Base-by-base conservation (phyloP, 2,113 vertebrate species). In the Pachyramphus minor region DNA sequence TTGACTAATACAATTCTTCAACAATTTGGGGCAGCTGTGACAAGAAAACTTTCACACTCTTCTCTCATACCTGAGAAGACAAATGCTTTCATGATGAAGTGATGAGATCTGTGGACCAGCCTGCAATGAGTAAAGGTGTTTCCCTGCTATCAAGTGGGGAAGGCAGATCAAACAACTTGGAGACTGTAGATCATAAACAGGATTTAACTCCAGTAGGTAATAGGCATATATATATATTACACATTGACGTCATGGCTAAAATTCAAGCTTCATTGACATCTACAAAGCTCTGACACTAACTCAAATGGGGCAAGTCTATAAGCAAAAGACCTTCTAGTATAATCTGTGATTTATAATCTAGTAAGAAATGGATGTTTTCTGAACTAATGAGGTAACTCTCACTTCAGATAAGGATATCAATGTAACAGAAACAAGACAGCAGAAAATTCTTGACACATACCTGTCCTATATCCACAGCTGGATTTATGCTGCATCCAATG, bases 391-490 rank as follows among this genome's bases (percentile, higher is more conserved):
- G 5, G 28, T 41, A 72, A 67, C 71, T 25, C 71, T 64, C 13
- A 87, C 37, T 82, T 89, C 20, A 66, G 31, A 55, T 39, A 74
- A 89, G 25, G 31, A 42, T 52, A 47, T 24, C 4, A 56, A 67
- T 22, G 7, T 58, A 81, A 76, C 3, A 94, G 47, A 87, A 80
- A 88, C 3, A 82, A 74, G 52, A 66, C 37, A 74, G 9, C 12
- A 84, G 33, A 21, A 77, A 67, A 53, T 60, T 44, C 41, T 78
- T 78, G 42, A 25, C 39, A 95, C 97, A 9, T 97, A 99, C 99
- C 98, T 99, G 99, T 49, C 99, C 99, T 55, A 99, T 98, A 97
- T 99, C 99, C 83, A 99, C 95, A 35, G 98, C 98, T 22, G 99
- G 99, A 85, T 99, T 99, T 95, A 99, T 97, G 74, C 99, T 99